A percentile compares a stretch with the other conserved stretches of the same genome.
These are phyloP conservation scores for Petrocephalus schoutedeni DNA, from an alignment of 2,797 vertebrate species.

Conservation along the genomic window DNA sequence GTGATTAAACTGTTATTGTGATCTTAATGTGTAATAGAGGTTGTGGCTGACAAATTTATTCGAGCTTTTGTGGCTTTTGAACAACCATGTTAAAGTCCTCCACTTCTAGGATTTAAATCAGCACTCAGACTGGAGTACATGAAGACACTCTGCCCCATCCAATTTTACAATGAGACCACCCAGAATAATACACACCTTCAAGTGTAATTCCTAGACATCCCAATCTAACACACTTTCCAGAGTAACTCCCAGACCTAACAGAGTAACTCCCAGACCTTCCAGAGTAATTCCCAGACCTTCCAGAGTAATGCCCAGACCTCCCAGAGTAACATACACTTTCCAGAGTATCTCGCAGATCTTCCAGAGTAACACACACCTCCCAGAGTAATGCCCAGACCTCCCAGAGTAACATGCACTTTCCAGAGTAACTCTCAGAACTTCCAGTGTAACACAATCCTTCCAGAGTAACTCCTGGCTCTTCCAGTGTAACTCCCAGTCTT, in stretches of 20 bases:
- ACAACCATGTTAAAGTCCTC: neutral
- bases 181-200: neutral
- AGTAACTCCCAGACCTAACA: neutral
- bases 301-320: neutral
- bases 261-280: neutral
- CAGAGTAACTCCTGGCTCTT: too few species aligned
- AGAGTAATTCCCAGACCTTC: neutral
- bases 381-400: neutral
- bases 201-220: too few species aligned
- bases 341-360: neutral
- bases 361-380: neutral
- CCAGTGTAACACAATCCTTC: neutral
- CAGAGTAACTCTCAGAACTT: neutral
- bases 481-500: neutral
- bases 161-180: neutral
- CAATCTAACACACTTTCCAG: neutral
- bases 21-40: neutral
- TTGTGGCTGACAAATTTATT: neutral
- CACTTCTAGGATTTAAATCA: neutral
- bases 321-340: neutral
- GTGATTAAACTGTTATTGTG: neutral
- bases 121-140: neutral
- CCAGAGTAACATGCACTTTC: neutral
- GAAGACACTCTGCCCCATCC: neutral
- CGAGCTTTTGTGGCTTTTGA: neutral